These are phyloP conservation scores for Aythya baeri DNA, from an alignment of 2,113 vertebrate species.

Conservation along the genomic window DNA sequence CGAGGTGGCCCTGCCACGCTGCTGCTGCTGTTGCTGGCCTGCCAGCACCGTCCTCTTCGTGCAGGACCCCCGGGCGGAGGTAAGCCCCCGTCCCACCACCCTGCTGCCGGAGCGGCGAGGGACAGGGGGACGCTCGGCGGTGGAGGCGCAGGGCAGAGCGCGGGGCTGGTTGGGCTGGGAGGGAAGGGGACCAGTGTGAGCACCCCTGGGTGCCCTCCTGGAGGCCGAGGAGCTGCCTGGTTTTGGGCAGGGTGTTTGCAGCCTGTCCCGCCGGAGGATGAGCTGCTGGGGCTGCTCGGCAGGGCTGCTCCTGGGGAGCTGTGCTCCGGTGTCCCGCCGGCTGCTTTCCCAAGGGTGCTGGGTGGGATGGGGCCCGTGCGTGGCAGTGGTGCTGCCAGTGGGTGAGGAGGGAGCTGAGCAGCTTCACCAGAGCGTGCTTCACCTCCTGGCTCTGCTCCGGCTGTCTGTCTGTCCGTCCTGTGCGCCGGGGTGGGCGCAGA, in stretches of 20 bases:
- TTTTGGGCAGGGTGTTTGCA: background rate
- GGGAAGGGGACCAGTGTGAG: background rate
- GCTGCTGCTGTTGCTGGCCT: conserved; percentile 1
- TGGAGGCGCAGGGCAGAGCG: rapidly evolving
- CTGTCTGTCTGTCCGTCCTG: rapidly evolving
- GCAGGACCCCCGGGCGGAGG: conserved; percentile 36
- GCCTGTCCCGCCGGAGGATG: no score
- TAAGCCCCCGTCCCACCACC: background rate
- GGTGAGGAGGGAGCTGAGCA: background rate
- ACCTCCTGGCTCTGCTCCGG: background rate
- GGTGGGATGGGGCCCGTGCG: no score
- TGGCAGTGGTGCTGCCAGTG: background rate
- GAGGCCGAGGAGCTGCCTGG: rapidly evolving
- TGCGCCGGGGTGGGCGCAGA: background rate
- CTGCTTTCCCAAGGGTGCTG: no score
- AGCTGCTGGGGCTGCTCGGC: no score
- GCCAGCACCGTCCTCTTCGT: background rate
- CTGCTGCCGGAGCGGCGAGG: rapidly evolving
- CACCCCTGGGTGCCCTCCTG: background rate
- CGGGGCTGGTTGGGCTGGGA: background rate
- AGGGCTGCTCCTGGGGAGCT: no score
- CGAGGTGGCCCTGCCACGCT: background rate
- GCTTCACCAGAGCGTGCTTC: background rate
- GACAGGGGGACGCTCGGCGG: rapidly evolving
- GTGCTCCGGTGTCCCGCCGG: no score